Conservation (phyloP, 1,140 invertebrate genomes). For the Panonychus citri region DNA sequence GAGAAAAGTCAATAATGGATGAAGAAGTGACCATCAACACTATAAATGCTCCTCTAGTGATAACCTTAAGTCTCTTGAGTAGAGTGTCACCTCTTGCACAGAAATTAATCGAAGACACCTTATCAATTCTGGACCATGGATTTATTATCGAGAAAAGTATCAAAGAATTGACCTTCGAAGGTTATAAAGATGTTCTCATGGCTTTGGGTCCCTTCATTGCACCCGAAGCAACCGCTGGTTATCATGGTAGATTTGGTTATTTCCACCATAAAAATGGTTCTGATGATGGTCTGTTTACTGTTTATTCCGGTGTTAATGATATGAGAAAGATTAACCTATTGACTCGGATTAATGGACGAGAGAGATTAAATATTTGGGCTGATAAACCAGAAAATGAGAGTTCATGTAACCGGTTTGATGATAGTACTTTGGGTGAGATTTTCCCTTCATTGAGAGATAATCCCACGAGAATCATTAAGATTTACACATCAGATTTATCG, state of each 20-base stretch:
- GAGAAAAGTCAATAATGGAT: conserved; percentile 47
- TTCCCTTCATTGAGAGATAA: neutral
- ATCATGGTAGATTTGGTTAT: conserved; percentile 11
- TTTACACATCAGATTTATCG: conserved; percentile 10
- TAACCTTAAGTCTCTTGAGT: conserved; percentile 45
- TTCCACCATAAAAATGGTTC: conserved; percentile 23
- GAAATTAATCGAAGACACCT: conserved; percentile 56
- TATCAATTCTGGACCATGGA: conserved; percentile 67
- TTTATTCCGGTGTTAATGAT: conserved; percentile 24
- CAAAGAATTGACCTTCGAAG: conserved; percentile 60
- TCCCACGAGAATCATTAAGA: neutral
- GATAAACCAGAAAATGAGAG: neutral
- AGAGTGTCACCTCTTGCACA: conserved; percentile 51
- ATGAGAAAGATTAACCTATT: conserved; percentile 19
- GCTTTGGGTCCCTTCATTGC: conserved; percentile 10
- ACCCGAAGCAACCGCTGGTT: conserved; percentile 9
- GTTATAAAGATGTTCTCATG: conserved; percentile 22
- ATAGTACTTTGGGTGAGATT: conserved; percentile 7
- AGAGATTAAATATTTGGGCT: conserved; percentile 17
- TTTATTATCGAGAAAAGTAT: conserved; percentile 68
- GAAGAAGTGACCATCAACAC: conserved; percentile 54
- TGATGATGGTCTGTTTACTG: conserved; percentile 27
- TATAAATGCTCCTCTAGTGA: conserved; percentile 71
- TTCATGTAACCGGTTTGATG: conserved; percentile 9
- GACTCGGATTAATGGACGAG: conserved; percentile 35